Conservation (phyloP, 2,888 invertebrate species). For the Orgyia antiqua region DNA sequence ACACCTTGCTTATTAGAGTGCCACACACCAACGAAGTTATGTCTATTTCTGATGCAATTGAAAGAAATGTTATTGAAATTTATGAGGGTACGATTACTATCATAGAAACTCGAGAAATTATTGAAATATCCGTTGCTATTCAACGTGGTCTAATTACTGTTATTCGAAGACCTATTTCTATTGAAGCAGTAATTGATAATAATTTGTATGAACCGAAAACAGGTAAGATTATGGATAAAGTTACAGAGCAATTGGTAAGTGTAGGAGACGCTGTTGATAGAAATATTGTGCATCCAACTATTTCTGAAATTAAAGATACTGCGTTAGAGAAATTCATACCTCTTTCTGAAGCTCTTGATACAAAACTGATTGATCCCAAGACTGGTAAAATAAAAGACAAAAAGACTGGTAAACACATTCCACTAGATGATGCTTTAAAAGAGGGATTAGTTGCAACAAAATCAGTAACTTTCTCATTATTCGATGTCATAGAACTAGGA, state of each 20-base stretch:
- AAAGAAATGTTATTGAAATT: slow-evolving; percentile 87
- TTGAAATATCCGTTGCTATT: slow-evolving; percentile 85
- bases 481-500: slow-evolving; percentile 86
- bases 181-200: slow-evolving; percentile 86
- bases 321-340: slow-evolving; percentile 84
- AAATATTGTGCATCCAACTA: slow-evolving; percentile 88
- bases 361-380: slow-evolving; percentile 82
- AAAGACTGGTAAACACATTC: slow-evolving; percentile 82
- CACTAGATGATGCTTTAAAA: slow-evolving; percentile 84
- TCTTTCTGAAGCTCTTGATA: slow-evolving; percentile 85
- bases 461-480: slow-evolving; percentile 82
- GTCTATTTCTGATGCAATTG: slow-evolving; percentile 88
- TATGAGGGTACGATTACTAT: slow-evolving; percentile 84
- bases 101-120: slow-evolving; percentile 81
- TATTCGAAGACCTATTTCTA: slow-evolving; percentile 84
- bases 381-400: slow-evolving; percentile 86
- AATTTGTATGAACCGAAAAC: slow-evolving; percentile 83
- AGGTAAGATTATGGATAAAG: slow-evolving; percentile 84
- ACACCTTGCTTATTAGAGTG: slow-evolving; percentile 85
- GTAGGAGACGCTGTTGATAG: slow-evolving; percentile 87
- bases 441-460: slow-evolving; percentile 85
- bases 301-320: slow-evolving; percentile 89
- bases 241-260: slow-evolving; percentile 84
- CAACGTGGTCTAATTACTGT: slow-evolving; percentile 83
- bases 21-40: slow-evolving; percentile 86